A percentile compares a stretch with the other conserved stretches of the same genome.
Evolutionary conservation across 1,140 invertebrate genomes (phyloP).

Genomic region (Zaprionus ghesquierei): DNA sequence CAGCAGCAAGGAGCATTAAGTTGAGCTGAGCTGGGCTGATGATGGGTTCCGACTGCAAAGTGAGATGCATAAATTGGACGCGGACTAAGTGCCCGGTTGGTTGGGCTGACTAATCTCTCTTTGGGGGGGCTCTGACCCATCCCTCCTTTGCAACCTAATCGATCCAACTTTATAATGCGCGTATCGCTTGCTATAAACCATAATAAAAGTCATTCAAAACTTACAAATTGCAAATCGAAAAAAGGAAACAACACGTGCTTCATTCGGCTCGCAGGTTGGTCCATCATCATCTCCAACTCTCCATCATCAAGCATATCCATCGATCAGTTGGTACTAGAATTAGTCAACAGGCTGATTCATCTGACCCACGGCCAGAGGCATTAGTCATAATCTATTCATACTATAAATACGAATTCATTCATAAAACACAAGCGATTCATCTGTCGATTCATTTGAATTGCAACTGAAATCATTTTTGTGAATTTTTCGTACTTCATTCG

Average conservation of each 20-base stretch:
- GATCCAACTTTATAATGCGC: slow-evolving; percentile 13
- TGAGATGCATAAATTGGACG: slow-evolving; percentile 35
- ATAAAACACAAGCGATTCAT: not conserved
- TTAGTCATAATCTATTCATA: slow-evolving; percentile 23
- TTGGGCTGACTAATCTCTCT: slow-evolving; percentile 19
- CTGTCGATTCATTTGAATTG: slow-evolving; percentile 4
- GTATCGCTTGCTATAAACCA: slow-evolving; percentile 37
- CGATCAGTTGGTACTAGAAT: not conserved
- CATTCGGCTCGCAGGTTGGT: slow-evolving; percentile 70
- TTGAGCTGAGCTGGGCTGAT: slow-evolving; percentile 2
- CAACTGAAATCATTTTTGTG: slow-evolving; percentile 6
- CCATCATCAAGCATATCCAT: no score
- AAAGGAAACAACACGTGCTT: slow-evolving; percentile 69
- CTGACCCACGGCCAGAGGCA: not conserved
- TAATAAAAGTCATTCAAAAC: slow-evolving; percentile 1
- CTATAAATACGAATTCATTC: slow-evolving; percentile 1
- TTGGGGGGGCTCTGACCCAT: not conserved
- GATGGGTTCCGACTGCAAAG: slow-evolving; percentile 8
- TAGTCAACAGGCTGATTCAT: slow-evolving; percentile 38
- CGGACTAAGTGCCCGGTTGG: slow-evolving; percentile 19
- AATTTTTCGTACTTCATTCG: not conserved
- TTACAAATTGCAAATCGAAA: slow-evolving; percentile 8
- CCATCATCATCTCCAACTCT: slow-evolving; percentile 10
- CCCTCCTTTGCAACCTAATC: not conserved
- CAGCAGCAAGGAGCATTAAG: not conserved